Percentiles rank a stretch among this genome's conserved stretches.
These are phyloP conservation scores for Aspidoscelis tigris DNA, from an alignment of 2,113 vertebrate genomes.

Conservation along the genomic window DNA sequence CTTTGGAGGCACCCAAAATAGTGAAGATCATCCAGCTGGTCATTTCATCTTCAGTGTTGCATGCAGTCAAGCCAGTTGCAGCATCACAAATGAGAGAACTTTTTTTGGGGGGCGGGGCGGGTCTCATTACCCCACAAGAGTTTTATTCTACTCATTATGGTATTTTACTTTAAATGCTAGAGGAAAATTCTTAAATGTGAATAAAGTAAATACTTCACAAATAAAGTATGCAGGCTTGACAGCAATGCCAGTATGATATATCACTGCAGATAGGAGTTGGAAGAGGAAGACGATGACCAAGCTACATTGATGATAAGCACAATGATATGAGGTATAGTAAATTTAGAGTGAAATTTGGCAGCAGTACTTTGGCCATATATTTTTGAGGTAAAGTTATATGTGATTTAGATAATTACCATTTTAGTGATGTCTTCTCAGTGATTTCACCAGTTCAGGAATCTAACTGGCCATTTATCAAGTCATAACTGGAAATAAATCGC, in stretches of 20 bases:
- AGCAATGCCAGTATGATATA: background rate
- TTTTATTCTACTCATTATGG: background rate
- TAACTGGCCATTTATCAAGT: constrained; percentile 33
- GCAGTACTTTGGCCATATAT: background rate
- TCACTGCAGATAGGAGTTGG: constrained; percentile 3
- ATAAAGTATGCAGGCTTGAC: background rate
- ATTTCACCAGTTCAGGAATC: constrained; percentile 36
- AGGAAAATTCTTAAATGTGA: background rate
- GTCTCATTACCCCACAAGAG: background rate
- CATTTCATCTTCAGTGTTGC: background rate
- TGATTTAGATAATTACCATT: constrained; percentile 8
- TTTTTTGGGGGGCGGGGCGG: background rate
- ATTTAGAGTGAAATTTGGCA: background rate
- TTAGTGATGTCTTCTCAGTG: constrained; percentile 21
- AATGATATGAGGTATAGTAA: background rate
- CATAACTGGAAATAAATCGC: constrained; percentile 27
- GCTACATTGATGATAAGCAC: background rate
- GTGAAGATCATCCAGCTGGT: no score
- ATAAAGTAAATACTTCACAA: constrained; percentile 22
- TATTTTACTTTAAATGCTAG: background rate
- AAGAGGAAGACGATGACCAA: background rate
- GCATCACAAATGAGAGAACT: background rate
- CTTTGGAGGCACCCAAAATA: no score
- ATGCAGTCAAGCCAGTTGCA: background rate
- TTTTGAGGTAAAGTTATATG: constrained; percentile 19